These are phyloP conservation scores for Hemicrepidius hirtus DNA, from an alignment of 2,888 invertebrate species.

Conservation along the genomic window DNA sequence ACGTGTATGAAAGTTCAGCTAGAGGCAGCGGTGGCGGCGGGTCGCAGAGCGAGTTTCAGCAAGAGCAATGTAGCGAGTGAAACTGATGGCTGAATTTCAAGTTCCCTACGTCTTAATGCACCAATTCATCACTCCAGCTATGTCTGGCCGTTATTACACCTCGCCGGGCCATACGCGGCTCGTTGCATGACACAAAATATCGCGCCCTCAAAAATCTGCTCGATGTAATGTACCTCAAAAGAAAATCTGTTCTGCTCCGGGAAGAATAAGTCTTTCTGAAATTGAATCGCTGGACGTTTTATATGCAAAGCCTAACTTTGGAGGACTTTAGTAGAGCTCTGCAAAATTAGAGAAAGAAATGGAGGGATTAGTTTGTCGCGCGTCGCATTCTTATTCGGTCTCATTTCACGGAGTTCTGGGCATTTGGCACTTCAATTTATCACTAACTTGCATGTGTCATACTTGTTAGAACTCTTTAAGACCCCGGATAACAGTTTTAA, in stretches of 20 bases:
- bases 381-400: slow-evolving; percentile 68
- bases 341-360: slow-evolving; percentile 71
- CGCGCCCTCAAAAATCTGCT: slow-evolving; percentile 47
- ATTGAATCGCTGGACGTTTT: slow-evolving; percentile 69
- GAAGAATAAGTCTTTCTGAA: slow-evolving; percentile 58
- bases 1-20: slow-evolving; percentile 57
- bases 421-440: slow-evolving; percentile 67
- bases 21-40: slow-evolving; percentile 33
- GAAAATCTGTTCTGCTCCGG: slow-evolving; percentile 46
- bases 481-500: slow-evolving; percentile 51
- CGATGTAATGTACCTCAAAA: slow-evolving; percentile 47
- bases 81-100: slow-evolving; percentile 70
- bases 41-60: slow-evolving; percentile 54
- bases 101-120: slow-evolving; percentile 69
- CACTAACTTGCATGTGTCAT: slow-evolving; percentile 61
- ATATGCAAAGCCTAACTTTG: slow-evolving; percentile 70
- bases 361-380: slow-evolving; percentile 69
- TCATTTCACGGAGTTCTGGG: slow-evolving; percentile 69
- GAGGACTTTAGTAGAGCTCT: slow-evolving; percentile 67
- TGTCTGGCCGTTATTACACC: slow-evolving; percentile 64
- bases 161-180: slow-evolving; percentile 46
- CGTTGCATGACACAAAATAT: slow-evolving; percentile 50
- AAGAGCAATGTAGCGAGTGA: slow-evolving; percentile 67
- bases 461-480: slow-evolving; percentile 55
- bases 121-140: slow-evolving; percentile 68